Evolutionary conservation across 2,888 invertebrate species (phyloP), one percentile per base, ranked within the genome.

Genomic region (Nephrocerus scutellatus): DNA sequence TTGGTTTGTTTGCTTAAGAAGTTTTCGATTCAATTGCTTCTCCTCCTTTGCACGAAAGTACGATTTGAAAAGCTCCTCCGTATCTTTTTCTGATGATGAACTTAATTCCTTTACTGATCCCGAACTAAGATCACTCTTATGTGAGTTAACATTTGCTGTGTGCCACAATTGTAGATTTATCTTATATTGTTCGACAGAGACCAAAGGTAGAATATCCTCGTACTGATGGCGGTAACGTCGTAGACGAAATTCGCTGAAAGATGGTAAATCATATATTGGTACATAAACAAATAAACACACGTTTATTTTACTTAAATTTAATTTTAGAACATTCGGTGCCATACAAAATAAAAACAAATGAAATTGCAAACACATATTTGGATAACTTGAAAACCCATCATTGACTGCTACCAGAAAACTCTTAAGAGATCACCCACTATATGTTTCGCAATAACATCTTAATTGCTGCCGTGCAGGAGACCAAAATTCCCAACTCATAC

Each of bases 141-240:
- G 23, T 19, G 41, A 42, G 18, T 25, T 10, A 9, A 24, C 34
- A 49, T 18, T 42, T 18, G 39, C 36, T 37, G 26, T 34, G 20
- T 44, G 47, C 66, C 64, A 66, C 9, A 55, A 44, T 6, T 54
- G 49, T 3, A 68, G 36, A 44, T 59, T 60, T 4, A 40, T 52
- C 36, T 56, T 55, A 42, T 60, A 63, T 9, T 57, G 57, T 23
- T 53, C 56, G 2, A 38, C 14, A n/a, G 53, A 40, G 3, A 61
- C 63, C 19, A 68, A 46, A 2, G 68, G 68, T 12, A 68, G 33
- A 15, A 49, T 48, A 10, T 57, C 51, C 21, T 63, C 63, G 25
- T 50, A 64, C 40, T 66, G 67, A 43, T 68, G 63, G 3, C 64
- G 55, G 43, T 64, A 68, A 5, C 66, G 63, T 24, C 67, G 57